Conservation (phyloP, 1,140 invertebrate genomes). For the Monomorium pharaonis region DNA sequence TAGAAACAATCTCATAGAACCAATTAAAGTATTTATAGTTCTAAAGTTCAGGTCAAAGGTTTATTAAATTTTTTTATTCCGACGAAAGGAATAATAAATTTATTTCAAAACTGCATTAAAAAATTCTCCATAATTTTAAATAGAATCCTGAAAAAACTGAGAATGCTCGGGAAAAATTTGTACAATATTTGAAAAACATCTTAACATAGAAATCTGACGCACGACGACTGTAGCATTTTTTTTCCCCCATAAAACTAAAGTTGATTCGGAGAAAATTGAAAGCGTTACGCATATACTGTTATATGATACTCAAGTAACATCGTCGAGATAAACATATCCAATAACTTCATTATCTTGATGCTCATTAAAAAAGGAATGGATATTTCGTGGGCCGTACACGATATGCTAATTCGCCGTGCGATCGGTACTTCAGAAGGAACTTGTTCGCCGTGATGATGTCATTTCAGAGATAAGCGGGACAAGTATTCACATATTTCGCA, state of each 20-base stretch:
- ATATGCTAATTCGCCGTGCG: neutral
- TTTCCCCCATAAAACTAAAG: neutral
- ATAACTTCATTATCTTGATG: constrained; percentile 11
- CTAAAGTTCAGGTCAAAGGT: too few species aligned
- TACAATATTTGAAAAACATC: too few species aligned
- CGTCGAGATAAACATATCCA: neutral
- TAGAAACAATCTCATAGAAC: too few species aligned
- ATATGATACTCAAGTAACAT: neutral
- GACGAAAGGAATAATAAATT: too few species aligned
- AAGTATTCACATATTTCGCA: neutral
- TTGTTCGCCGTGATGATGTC: neutral
- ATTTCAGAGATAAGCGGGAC: constrained; percentile 13
- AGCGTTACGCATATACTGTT: neutral
- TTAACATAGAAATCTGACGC: neutral
- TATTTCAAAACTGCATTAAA: too few species aligned
- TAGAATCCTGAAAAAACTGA: too few species aligned
- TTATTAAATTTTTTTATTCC: too few species aligned
- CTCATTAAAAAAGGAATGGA: neutral
- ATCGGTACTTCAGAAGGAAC: neutral
- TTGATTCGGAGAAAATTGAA: neutral
- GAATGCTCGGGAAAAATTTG: too few species aligned
- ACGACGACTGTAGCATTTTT: neutral
- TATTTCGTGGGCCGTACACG: neutral
- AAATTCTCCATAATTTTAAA: too few species aligned
- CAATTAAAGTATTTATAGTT: too few species aligned